Percentiles rank a stretch among this genome's conserved stretches.
Conservation (phyloP, 2,113 vertebrate genomes). For the Myiozetetes cayanensis region DNA sequence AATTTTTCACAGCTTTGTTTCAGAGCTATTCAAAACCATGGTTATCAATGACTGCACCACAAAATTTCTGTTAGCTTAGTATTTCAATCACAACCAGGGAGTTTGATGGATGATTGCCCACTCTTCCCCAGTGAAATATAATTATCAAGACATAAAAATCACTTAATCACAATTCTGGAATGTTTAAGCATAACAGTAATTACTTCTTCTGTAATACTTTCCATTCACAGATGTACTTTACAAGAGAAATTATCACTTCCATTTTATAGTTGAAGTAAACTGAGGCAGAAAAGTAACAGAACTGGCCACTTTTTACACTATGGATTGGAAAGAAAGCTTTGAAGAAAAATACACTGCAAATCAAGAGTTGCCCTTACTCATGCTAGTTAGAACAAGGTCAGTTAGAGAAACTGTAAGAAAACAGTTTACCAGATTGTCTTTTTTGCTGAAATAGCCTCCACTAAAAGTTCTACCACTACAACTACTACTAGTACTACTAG, state of each 20-base stretch:
- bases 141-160: constrained; percentile 45
- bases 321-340: neutral
- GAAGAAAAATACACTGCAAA: neutral
- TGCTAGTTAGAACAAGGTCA: neutral
- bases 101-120: constrained; percentile 60
- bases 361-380: neutral
- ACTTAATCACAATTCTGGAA: neutral
- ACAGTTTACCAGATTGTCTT: neutral
- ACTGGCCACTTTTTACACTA: neutral
- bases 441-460: neutral
- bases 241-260: constrained; percentile 15
- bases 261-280: constrained; percentile 38
- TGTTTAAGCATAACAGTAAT: constrained; percentile 34
- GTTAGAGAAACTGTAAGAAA: neutral
- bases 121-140: constrained; percentile 22
- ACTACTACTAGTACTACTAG: neutral
- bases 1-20: constrained; percentile 75
- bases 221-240: constrained; percentile 23
- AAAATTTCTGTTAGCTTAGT: constrained; percentile 55
- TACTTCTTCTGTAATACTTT: constrained; percentile 26
- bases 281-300: neutral
- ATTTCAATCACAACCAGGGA: constrained; percentile 64
- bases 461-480: neutral
- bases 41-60: constrained; percentile 74
- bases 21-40: constrained; percentile 72